Base-by-base conservation (phyloP, 2,797 vertebrate species). In the Natrix natrix region DNA sequence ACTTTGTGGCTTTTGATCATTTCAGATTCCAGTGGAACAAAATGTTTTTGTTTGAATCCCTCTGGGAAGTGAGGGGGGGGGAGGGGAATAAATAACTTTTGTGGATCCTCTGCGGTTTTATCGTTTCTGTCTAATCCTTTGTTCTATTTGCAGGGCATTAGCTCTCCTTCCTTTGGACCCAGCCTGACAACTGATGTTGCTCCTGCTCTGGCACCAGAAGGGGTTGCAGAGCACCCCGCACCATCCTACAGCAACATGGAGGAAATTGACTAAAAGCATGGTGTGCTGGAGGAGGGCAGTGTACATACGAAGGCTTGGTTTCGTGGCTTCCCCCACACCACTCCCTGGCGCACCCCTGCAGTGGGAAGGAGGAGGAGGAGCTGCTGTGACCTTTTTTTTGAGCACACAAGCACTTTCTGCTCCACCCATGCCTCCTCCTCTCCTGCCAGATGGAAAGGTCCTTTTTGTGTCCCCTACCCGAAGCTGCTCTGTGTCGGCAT, bases 181-280 rank as follows among this genome's bases (percentile, higher is more conserved):
- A 98, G 98, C 97, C 97, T 99, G 98, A 98, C 98, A 94, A 95
- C 98, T 0, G 99, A 99, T 95, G 99, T 97, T 95, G 97, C 98
- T 43, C 97, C 99, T 5, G 98, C 98, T n/a, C 96, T 99, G 98
- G 98, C 98, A 92, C 95, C 98, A 0, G 98, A 98, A 96, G 97
- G 98, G 91, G 96, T 97, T 43, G 97, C 98, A 1, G 99, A 99
- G 95, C 98, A 97, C 94, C 97, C 98, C 0, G 95, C 98, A 54
- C 98, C 98, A 16, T 99, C 99, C 94, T 99, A 99, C 98, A 99
- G 99, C 98, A 99, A 99, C 98, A 99, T 99, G 99, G 99, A 99
- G 97, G 99, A 99, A 97, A 99, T 99, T 97, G 99, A 99, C 97
- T 99, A 97, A 88, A 97, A 94, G 94, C 11, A 0, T 78, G 90